Percentiles rank a stretch among this genome's conserved stretches.
Conservation (phyloP, 2,888 invertebrate species). For the Muschampia staudingeri region DNA sequence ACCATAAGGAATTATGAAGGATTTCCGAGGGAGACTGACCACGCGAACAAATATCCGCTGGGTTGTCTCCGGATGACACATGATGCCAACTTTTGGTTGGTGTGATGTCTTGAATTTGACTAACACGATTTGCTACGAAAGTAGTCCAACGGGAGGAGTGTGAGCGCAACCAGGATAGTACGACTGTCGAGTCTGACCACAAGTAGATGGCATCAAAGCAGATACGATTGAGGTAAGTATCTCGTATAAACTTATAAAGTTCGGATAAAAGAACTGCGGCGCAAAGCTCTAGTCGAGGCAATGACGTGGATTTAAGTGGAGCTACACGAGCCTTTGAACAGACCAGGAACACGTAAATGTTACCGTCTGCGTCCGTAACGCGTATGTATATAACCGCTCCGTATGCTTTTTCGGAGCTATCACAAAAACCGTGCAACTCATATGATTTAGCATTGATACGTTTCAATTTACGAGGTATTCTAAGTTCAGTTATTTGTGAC, state of each 20-base stretch:
- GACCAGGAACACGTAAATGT: neutral
- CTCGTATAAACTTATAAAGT: neutral
- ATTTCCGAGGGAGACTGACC: constrained; percentile 23
- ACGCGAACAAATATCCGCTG: constrained; percentile 48
- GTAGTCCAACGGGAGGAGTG: constrained; percentile 57
- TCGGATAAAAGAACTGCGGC: neutral
- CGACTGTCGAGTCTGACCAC: neutral
- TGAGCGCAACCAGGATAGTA: constrained; percentile 46
- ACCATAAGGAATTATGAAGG: neutral
- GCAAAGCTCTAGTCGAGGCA: neutral
- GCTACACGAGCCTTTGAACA: constrained; percentile 13
- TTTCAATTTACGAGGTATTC: neutral
- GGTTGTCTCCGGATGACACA: constrained; percentile 46
- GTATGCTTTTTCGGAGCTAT: neutral
- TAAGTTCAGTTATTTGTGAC: neutral
- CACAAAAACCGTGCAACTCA: neutral
- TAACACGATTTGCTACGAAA: constrained; percentile 60
- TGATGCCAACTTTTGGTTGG: constrained; percentile 44
- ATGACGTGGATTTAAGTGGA: neutral
- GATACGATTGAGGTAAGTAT: neutral
- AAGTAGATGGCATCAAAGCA: neutral
- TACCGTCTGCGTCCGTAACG: neutral
- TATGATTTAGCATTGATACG: constrained; percentile 9
- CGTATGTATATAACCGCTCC: neutral
- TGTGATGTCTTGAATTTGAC: constrained; percentile 50